A percentile compares a stretch with the other conserved stretches of the same genome.
Conservation (phyloP, 2,888 invertebrate species). For the Synanthedon formicaeformis region DNA sequence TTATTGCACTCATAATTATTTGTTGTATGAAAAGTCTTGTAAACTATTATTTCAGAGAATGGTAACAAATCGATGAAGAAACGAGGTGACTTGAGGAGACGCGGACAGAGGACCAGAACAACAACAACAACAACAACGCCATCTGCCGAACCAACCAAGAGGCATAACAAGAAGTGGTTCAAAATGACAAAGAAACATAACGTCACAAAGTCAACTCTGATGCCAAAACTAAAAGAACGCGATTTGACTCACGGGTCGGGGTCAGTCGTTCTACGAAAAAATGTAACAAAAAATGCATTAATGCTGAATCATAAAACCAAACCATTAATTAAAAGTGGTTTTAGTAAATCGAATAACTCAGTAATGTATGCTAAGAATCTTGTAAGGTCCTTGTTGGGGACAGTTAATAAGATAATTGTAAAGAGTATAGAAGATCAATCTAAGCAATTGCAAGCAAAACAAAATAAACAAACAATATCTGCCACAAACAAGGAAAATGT, state of each 20-base stretch:
- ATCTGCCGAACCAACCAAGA: background rate
- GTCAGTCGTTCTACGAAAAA: background rate
- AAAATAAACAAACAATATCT: no score
- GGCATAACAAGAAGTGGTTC: background rate
- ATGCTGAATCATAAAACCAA: background rate
- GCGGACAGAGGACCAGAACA: background rate
- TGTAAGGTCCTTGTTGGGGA: background rate
- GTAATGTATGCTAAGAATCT: background rate
- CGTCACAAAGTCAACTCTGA: background rate
- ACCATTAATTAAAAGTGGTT: background rate
- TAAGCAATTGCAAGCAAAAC: background rate
- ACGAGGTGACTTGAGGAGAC: background rate
- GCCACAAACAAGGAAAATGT: no score
- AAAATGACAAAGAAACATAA: background rate
- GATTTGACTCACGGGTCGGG: background rate
- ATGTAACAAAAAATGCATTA: background rate
- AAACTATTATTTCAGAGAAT: background rate
- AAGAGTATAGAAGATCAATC: background rate
- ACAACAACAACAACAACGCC: background rate
- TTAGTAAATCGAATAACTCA: background rate
- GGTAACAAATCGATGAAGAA: background rate
- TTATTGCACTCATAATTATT: no score
- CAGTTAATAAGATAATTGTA: background rate
- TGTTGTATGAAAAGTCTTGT: no score
- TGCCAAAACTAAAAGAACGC: background rate